A percentile compares a stretch with the other conserved stretches of the same genome.
phyloP scores from a whole-genome alignment of 2,113 vertebrate species.

The Elachura formosa region DNA sequence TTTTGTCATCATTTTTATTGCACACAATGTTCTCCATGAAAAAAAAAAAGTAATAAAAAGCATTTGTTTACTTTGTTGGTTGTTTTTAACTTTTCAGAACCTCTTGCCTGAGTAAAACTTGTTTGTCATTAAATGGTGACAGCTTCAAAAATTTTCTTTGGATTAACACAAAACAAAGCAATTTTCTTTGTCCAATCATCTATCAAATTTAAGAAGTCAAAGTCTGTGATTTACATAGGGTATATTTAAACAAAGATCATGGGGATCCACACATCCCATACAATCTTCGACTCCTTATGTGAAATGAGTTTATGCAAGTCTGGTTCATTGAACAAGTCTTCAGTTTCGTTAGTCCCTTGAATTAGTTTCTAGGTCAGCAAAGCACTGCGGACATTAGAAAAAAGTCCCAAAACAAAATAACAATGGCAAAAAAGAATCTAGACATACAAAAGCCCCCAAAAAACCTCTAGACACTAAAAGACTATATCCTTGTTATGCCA shows the following conservation, averaged over 20 bases:
- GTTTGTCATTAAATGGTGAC: background rate
- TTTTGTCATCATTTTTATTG: background rate
- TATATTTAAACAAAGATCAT: background rate
- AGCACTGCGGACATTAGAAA: background rate
- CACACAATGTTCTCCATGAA: background rate
- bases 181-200: background rate
- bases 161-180: background rate
- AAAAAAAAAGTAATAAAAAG: background rate
- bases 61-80: background rate
- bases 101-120: background rate
- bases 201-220: background rate
- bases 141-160: background rate
- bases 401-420: background rate
- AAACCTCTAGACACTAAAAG: background rate
- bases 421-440: background rate
- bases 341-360: background rate
- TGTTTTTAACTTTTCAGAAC: background rate
- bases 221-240: background rate
- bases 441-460: rapidly evolving
- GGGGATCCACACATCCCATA: background rate
- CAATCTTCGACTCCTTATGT: background rate
- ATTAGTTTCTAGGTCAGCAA: slow-evolving; percentile 8
- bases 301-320: slow-evolving; percentile 4
- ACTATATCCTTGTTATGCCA: background rate
- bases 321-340: background rate